These are phyloP conservation scores for Dipodomys spectabilis DNA, from an alignment of 2,113 vertebrate genomes.

Conservation along the genomic window DNA sequence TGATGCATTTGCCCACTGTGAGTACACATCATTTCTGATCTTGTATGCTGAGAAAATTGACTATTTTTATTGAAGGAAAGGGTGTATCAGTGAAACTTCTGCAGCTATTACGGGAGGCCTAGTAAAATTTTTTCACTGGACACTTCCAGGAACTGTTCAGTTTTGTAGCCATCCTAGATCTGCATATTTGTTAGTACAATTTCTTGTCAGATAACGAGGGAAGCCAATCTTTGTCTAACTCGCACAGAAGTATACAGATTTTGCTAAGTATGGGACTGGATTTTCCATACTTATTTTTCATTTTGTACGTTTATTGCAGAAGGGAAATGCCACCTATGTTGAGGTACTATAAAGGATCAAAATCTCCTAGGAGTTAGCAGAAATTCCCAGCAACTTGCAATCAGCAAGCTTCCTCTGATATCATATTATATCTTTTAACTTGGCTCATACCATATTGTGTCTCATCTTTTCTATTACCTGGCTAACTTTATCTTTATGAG, in stretches of 20 bases:
- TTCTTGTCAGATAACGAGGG: slow-evolving; percentile 11
- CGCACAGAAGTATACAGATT: not conserved
- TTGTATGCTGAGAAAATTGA: not conserved
- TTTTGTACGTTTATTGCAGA: not conserved
- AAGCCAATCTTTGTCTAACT: not conserved
- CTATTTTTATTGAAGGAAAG: not conserved
- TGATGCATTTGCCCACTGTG: not conserved
- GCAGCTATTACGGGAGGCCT: not conserved
- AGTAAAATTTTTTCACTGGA: not conserved
- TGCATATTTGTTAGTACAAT: slow-evolving; percentile 6
- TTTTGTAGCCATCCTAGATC: not conserved
- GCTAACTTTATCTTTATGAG: not conserved
- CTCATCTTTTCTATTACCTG: not conserved
- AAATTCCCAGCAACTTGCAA: not conserved
- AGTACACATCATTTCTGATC: not conserved
- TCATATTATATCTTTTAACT: not conserved
- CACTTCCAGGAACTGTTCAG: not conserved
- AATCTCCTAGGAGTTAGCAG: not conserved
- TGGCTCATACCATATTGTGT: not conserved
- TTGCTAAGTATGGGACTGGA: not conserved
- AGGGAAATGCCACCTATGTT: not conserved
- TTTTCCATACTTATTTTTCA: not conserved
- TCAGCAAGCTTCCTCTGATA: not conserved
- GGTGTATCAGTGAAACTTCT: not conserved
- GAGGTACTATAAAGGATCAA: not conserved